Evolutionary conservation across 2,888 invertebrate species (phyloP).

Genomic region (Galerucella calmariensis): DNA sequence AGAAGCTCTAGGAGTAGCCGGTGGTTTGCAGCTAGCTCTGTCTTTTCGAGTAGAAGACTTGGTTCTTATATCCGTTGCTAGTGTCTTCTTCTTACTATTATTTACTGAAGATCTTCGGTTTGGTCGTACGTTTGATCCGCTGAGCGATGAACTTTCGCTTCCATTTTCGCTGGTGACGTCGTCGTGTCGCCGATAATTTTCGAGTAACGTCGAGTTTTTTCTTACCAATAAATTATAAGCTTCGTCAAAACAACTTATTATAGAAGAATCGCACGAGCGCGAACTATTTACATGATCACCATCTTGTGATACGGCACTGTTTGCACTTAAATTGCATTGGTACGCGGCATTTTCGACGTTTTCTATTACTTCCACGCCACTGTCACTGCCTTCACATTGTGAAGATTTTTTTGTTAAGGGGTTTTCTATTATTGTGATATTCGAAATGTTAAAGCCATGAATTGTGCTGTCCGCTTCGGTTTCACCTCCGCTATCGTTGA

Average conservation of each 20-base stretch:
- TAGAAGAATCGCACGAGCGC: slow-evolving; percentile 80
- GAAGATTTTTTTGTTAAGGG: slow-evolving; percentile 41
- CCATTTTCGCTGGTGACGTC: slow-evolving; percentile 76
- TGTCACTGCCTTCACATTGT: slow-evolving; percentile 79
- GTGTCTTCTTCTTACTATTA: slow-evolving; percentile 49
- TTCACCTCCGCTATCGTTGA: slow-evolving; percentile 39
- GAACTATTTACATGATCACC: slow-evolving; percentile 70
- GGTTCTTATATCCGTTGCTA: slow-evolving; percentile 59
- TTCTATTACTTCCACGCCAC: slow-evolving; percentile 79
- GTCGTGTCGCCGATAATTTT: slow-evolving; percentile 62
- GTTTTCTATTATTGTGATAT: slow-evolving; percentile 59
- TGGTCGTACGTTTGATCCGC: slow-evolving; percentile 62
- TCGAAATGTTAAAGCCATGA: slow-evolving; percentile 58
- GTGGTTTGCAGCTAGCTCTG: slow-evolving; percentile 56
- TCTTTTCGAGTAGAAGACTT: slow-evolving; percentile 49
- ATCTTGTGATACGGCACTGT: slow-evolving; percentile 73
- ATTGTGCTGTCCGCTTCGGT: slow-evolving; percentile 56
- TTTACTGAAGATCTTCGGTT: slow-evolving; percentile 61
- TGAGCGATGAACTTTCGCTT: slow-evolving; percentile 82
- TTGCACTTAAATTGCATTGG: slow-evolving; percentile 69
- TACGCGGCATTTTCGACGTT: slow-evolving; percentile 63
- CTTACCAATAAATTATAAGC: slow-evolving; percentile 66
- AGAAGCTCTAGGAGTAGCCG: slow-evolving; percentile 53
- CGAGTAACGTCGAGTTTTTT: slow-evolving; percentile 62
- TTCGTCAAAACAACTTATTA: slow-evolving; percentile 79